Base-by-base conservation (phyloP, 2,113 vertebrate species). In the Catagonus wagneri region DNA sequence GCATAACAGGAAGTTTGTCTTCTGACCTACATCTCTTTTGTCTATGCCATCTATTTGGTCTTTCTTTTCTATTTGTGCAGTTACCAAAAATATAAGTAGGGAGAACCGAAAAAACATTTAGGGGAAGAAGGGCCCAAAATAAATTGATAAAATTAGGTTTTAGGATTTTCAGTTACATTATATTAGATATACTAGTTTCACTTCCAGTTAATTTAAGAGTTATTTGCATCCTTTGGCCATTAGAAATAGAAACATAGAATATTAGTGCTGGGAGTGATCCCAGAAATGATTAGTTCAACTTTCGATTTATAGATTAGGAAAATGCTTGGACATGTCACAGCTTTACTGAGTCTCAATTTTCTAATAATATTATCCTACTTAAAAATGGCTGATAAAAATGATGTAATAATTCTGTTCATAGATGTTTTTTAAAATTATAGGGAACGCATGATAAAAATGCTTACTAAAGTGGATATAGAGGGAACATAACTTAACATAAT, bases 131-230 rank as follows among this genome's bases (percentile, higher is more conserved):
- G 78, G 2, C 29, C 17, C 19, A 11, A 94, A 94, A 89, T 54
- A 85, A 95, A 29, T 56, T 74, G 23, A 81, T 88, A 85, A 92
- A 87, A 56, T 89, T 90, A 83, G 32, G 6, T 74, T 97, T 97
- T 71, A 78, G 27, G 68, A 19, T 69, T 61, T 58, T 89, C 50
- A 56, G 17, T 72, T 84, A 68, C 13, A 27, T 91, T 60, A 34
- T 71, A 74, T 50, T 71, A 95, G 15, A 16, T 34, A 81, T 39
- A 61, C 23, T 94, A 68, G 83, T 84, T 90, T 88, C 34, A 58
- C 23, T 29, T 44, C 16, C 3, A 61, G 22, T 76, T 71, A 90
- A 84, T 16, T 86, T 10, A 71, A 92, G 39, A 89, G 7, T 36
- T 93, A 0, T 66, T 12, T 94, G 17, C 54, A 71, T 87, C 8